phyloP scores from a whole-genome alignment of 2,888 invertebrate genomes.

The Euplagia quadripunctaria region DNA sequence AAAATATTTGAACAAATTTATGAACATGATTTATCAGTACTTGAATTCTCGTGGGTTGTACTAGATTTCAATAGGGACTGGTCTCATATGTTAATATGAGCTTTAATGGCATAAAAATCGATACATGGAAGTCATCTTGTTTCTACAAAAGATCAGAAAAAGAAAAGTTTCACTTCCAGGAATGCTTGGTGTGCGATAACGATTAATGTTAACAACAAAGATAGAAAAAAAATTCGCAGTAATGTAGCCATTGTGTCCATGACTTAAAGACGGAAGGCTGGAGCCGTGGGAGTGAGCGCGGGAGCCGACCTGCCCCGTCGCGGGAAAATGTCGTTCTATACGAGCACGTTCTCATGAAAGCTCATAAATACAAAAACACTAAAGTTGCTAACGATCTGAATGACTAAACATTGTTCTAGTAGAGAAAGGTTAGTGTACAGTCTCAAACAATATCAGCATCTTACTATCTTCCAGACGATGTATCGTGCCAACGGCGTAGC shows the following conservation, averaged over 20 bases:
- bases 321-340: constrained; percentile 74
- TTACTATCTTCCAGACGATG: neutral
- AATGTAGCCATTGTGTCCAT: constrained; percentile 79
- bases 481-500: neutral
- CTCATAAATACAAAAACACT: constrained; percentile 53
- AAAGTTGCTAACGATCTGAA: constrained; percentile 51
- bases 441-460: neutral
- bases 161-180: constrained; percentile 80
- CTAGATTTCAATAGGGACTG: constrained; percentile 56
- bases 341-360: constrained; percentile 67
- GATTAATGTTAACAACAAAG: constrained; percentile 77
- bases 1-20: too few species aligned
- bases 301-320: constrained; percentile 69
- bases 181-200: constrained; percentile 73
- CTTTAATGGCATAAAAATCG: constrained; percentile 63
- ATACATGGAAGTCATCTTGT: constrained; percentile 76
- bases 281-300: constrained; percentile 76
- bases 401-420: constrained; percentile 26
- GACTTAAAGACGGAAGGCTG: constrained; percentile 76
- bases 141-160: constrained; percentile 74
- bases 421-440: constrained; percentile 11
- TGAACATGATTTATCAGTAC: too few species aligned
- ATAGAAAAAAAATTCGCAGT: constrained; percentile 76
- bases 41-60: too few species aligned
- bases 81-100: constrained; percentile 55